Conservation (phyloP, 2,888 invertebrate species). For the Petrolisthes manimaculis region DNA sequence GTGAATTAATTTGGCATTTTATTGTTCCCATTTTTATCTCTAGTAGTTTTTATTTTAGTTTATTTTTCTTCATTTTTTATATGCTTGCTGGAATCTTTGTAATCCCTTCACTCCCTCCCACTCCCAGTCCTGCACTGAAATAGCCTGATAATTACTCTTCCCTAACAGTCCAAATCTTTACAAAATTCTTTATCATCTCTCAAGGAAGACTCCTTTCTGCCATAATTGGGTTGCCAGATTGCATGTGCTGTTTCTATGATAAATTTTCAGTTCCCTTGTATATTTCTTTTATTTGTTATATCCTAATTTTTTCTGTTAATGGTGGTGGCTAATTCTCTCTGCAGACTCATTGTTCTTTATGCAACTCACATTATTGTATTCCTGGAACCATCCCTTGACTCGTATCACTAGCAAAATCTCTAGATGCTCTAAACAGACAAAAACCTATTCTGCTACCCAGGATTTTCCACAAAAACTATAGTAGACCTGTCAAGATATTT, state of each 20-base stretch:
- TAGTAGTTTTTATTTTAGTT: neutral
- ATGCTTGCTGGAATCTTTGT: neutral
- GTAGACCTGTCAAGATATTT: constrained; percentile 6
- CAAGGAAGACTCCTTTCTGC: too few species aligned
- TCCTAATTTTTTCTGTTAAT: constrained; percentile 24
- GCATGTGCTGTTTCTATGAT: constrained; percentile 24
- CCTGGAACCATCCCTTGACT: neutral
- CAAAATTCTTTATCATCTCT: too few species aligned
- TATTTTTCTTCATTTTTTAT: neutral
- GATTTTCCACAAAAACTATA: neutral
- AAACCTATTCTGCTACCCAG: constrained; percentile 8
- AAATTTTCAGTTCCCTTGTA: constrained; percentile 1
- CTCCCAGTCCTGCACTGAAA: neutral
- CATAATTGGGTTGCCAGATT: constrained; percentile 22
- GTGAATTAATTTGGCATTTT: neutral
- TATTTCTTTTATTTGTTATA: constrained; percentile 11
- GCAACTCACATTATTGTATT: constrained; percentile 18
- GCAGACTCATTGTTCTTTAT: constrained; percentile 32
- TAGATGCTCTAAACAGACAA: constrained; percentile 4
- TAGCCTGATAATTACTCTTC: neutral
- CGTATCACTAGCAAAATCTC: constrained; percentile 3
- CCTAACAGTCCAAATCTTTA: too few species aligned
- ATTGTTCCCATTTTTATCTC: neutral
- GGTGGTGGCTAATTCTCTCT: constrained; percentile 40
- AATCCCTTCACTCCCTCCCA: neutral